These are phyloP conservation scores for Belgica antarctica DNA, from an alignment of 2,888 invertebrate species.

Conservation along the genomic window DNA sequence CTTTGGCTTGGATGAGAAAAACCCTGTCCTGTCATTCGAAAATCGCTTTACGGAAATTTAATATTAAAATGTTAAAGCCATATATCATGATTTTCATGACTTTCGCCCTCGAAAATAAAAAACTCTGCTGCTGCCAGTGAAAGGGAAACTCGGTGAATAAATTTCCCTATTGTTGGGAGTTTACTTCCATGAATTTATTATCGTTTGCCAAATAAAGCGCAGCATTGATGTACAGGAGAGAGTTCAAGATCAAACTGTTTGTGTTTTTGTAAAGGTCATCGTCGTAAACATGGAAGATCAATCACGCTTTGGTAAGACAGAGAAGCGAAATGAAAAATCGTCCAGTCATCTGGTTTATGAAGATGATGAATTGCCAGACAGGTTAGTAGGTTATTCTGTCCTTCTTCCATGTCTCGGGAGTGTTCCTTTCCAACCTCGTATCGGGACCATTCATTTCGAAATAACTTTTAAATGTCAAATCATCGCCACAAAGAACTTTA, in stretches of 20 bases:
- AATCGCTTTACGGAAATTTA: constrained; percentile 24
- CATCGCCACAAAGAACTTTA: not conserved
- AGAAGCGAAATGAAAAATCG: constrained; percentile 9
- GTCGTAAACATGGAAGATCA: constrained; percentile 26
- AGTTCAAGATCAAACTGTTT: constrained; percentile 32
- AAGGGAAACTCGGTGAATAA: constrained; percentile 30
- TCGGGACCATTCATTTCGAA: not conserved
- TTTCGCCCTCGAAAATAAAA: constrained; percentile 31
- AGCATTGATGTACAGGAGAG: not conserved
- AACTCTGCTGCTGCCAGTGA: constrained; percentile 22
- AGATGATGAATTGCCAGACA: constrained; percentile 39
- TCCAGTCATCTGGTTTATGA: constrained; percentile 27
- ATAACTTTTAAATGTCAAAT: constrained; percentile 4
- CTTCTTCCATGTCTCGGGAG: not conserved
- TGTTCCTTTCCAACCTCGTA: too few relatives aligned
- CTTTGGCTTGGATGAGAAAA: not conserved
- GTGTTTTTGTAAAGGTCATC: constrained; percentile 16
- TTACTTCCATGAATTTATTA: not conserved
- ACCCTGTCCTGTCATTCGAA: constrained; percentile 35
- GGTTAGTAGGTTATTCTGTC: constrained; percentile 26
- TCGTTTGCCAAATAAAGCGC: not conserved
- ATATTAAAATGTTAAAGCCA: constrained; percentile 42
- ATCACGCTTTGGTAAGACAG: constrained; percentile 22
- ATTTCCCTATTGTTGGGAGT: not conserved
- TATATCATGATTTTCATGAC: constrained; percentile 40